Percentiles rank a stretch among this genome's conserved stretches.
Evolutionary conservation across 2,797 vertebrate genomes (phyloP).

Genomic region (Coracias cyanogaster): DNA sequence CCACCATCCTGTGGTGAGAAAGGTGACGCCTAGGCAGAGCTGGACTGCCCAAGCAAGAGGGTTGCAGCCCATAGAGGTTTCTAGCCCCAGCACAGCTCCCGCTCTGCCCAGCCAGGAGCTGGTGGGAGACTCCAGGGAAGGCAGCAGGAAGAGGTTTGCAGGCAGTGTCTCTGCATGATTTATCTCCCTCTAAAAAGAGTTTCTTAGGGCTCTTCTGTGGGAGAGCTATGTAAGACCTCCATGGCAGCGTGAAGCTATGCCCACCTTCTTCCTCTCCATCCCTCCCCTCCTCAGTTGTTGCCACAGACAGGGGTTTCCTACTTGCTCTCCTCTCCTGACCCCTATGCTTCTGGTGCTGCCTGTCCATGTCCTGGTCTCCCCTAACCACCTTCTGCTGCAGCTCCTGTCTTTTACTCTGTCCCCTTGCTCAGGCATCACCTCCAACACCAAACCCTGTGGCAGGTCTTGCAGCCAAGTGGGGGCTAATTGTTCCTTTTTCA

Average conservation of each 20-base stretch:
- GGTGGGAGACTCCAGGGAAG: background rate
- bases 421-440: background rate
- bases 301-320: background rate
- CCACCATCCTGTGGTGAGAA: background rate
- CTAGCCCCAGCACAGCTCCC: accelerated
- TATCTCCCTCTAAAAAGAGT: background rate
- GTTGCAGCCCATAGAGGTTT: background rate
- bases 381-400: background rate
- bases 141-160: background rate
- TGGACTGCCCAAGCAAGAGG: background rate
- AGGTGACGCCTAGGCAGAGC: background rate
- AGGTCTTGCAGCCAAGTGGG: background rate
- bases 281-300: background rate
- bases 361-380: background rate
- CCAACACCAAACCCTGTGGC: background rate
- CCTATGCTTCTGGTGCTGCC: accelerated
- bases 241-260: background rate
- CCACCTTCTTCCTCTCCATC: background rate
- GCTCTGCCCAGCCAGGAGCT: background rate
- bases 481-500: background rate
- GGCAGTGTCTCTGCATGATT: background rate
- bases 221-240: background rate
- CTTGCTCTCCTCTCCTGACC: background rate
- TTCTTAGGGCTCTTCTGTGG: background rate
- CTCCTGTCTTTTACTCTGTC: background rate